Conservation (phyloP, 2,888 invertebrate species). For the Clunio marinus region DNA sequence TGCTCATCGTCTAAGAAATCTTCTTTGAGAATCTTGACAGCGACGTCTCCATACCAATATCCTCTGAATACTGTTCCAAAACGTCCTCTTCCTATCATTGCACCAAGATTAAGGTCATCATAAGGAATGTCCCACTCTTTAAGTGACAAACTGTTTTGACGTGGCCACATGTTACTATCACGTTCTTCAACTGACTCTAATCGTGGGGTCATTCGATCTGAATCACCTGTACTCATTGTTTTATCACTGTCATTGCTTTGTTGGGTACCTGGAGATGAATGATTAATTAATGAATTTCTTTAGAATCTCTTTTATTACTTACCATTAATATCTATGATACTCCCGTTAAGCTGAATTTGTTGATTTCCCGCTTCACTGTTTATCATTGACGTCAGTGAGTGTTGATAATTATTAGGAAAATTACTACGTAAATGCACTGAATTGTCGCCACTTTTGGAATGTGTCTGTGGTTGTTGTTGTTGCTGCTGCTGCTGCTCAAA, state of each 20-base stretch:
- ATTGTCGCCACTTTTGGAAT: slow-evolving; percentile 8
- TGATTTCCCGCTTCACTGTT: background rate
- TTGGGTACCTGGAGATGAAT: slow-evolving; percentile 54
- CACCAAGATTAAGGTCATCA: slow-evolving; percentile 82
- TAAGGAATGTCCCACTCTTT: slow-evolving; percentile 99
- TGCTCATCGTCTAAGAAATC: slow-evolving; percentile 83
- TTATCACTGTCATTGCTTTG: slow-evolving; percentile 65
- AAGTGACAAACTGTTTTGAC: slow-evolving; percentile 82
- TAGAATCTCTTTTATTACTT: slow-evolving; percentile 9
- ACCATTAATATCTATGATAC: slow-evolving; percentile 25
- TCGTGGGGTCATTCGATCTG: slow-evolving; percentile 73
- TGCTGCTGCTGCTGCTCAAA: too few relatives aligned
- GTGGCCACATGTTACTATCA: slow-evolving; percentile 59
- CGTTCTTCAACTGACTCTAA: slow-evolving; percentile 71
- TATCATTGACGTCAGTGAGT: slow-evolving; percentile 28
- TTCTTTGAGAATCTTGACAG: slow-evolving; percentile 92
- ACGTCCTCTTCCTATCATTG: slow-evolving; percentile 84
- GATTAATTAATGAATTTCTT: too few relatives aligned
- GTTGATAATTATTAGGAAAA: slow-evolving; percentile 28
- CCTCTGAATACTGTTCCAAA: slow-evolving; percentile 94
- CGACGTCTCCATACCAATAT: slow-evolving; percentile 97
- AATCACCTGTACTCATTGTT: slow-evolving; percentile 75
- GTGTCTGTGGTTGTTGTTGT: background rate
- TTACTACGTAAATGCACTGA: slow-evolving; percentile 4
- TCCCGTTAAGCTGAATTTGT: slow-evolving; percentile 5